A percentile compares a stretch with the other conserved stretches of the same genome.
phyloP scores from a whole-genome alignment of 2,797 vertebrate genomes.

The Aplochiton taeniatus region DNA sequence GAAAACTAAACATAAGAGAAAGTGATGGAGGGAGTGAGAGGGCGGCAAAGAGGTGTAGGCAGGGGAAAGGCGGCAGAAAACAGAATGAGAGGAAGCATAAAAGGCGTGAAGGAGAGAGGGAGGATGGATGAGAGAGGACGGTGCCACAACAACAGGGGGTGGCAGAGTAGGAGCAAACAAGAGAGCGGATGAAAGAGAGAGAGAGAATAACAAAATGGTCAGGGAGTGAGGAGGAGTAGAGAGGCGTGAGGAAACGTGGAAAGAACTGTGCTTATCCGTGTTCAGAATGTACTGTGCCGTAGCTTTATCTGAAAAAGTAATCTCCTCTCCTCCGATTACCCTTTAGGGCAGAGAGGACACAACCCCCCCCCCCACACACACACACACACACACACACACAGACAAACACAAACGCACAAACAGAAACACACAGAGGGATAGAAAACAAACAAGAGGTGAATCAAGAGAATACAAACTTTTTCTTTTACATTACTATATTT shows the following conservation, averaged over 20 bases:
- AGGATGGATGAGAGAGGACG: background rate
- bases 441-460: too few relatives aligned
- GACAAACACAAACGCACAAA: constrained; percentile 21
- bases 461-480: too few relatives aligned
- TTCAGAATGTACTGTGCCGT: constrained; percentile 67
- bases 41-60: too few relatives aligned
- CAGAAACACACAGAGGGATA: too few relatives aligned
- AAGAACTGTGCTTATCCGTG: constrained; percentile 55
- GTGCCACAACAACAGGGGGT: too few relatives aligned
- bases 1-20: too few relatives aligned
- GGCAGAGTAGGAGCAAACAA: background rate
- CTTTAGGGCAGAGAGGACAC: constrained; percentile 12
- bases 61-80: too few relatives aligned
- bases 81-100: too few relatives aligned
- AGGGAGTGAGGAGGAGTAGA: constrained; percentile 41
- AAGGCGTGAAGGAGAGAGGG: background rate
- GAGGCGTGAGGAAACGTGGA: constrained; percentile 36
- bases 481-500: too few relatives aligned
- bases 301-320: constrained; percentile 67
- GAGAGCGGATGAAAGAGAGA: background rate
- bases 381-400: constrained; percentile 23
- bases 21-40: too few relatives aligned
- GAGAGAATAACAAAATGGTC: constrained; percentile 9
- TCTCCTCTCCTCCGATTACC: constrained; percentile 57
- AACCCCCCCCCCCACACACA: constrained; percentile 11